Conservation (phyloP, 2,113 vertebrate species). For the Rhodinocichla rosea region DNA sequence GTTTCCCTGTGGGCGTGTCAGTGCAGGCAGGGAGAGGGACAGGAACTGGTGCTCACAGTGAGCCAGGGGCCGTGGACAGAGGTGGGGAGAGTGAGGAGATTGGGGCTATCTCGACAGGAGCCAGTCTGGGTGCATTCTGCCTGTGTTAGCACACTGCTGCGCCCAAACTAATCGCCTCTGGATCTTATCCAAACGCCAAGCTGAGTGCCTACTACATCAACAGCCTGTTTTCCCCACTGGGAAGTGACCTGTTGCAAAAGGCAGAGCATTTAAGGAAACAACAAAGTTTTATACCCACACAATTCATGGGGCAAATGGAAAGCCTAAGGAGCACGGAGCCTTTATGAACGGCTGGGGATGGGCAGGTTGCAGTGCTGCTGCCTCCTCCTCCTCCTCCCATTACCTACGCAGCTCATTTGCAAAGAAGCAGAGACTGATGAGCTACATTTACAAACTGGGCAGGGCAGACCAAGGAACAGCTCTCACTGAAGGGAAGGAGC, state of each 20-base stretch:
- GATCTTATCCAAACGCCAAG: background rate
- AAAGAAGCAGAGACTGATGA: conserved; percentile 13
- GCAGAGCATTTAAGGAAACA: background rate
- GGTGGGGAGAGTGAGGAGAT: background rate
- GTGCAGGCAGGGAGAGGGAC: background rate
- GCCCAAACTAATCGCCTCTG: background rate
- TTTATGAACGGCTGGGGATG: background rate
- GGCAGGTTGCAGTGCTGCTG: background rate
- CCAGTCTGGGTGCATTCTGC: conserved; percentile 19
- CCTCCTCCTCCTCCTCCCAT: background rate
- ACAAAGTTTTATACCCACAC: background rate
- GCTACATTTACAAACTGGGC: conserved; percentile 8
- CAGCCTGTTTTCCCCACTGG: background rate
- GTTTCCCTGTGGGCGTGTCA: background rate
- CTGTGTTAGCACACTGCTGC: background rate
- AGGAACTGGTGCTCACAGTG: accelerated
- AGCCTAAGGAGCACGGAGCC: background rate
- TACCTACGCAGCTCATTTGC: background rate
- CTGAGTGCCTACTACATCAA: background rate
- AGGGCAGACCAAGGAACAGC: background rate
- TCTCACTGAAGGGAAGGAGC: background rate
- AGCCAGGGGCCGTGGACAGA: accelerated
- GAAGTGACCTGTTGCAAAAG: conserved; percentile 11
- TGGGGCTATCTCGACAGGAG: background rate
- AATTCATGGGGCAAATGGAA: background rate